Conservation (phyloP, 1,140 invertebrate genomes). For the Drosophila prosaltans region DNA sequence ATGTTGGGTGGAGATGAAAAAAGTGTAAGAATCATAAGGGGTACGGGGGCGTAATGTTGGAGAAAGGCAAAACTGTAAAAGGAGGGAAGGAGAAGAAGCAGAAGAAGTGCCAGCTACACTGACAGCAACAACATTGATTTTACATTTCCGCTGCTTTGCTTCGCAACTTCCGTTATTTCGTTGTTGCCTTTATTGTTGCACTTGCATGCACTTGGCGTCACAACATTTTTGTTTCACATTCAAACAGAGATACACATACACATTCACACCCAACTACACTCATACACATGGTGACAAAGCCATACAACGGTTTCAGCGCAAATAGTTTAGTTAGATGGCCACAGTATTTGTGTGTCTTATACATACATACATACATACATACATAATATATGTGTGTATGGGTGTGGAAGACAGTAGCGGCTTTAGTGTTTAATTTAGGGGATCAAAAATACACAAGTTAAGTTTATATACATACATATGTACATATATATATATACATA, state of each 20-base stretch:
- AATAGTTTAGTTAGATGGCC: no score
- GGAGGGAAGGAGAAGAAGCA: background rate
- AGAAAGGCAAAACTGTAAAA: background rate
- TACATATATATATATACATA: no score
- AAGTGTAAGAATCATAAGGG: background rate
- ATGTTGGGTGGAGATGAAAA: slow-evolving; percentile 12
- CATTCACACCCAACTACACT: slow-evolving; percentile 3
- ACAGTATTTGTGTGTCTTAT: no score
- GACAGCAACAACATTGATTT: slow-evolving; percentile 72
- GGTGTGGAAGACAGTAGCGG: background rate
- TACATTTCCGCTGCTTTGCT: slow-evolving; percentile 77
- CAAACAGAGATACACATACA: slow-evolving; percentile 31
- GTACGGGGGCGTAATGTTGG: background rate
- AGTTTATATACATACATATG: no score
- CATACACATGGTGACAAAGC: slow-evolving; percentile 10
- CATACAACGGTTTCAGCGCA: background rate
- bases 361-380: slow-evolving; percentile 6
- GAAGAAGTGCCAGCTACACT: slow-evolving; percentile 51
- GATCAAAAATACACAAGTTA: no score
- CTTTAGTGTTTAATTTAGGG: no score
- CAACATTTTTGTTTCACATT: slow-evolving; percentile 53
- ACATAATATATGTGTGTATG: background rate
- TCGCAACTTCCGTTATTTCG: slow-evolving; percentile 56
- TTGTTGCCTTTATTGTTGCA: slow-evolving; percentile 36
- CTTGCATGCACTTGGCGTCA: slow-evolving; percentile 36